A percentile compares a stretch with the other conserved stretches of the same genome.
Evolutionary conservation across 2,888 invertebrate genomes (phyloP).

Genomic region (Pecten maximus): DNA sequence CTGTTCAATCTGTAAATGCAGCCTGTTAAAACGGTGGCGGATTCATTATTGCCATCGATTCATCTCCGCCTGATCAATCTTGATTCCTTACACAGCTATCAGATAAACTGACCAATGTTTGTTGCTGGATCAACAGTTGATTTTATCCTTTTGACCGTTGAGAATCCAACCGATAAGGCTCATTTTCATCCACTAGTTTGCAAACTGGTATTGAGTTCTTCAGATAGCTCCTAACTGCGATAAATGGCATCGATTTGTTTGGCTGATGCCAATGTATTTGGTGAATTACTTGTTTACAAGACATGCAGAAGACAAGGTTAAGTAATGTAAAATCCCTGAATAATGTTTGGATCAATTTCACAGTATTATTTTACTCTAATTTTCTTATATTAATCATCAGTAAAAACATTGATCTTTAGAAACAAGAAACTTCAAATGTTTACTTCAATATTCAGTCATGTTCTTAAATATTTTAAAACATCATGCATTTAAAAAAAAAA

Average conservation of each 20-base stretch:
- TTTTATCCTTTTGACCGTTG: slow-evolving; percentile 4
- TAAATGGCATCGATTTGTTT: slow-evolving; percentile 6
- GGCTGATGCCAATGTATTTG: neutral
- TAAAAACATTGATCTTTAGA: too few relatives aligned
- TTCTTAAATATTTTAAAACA: too few relatives aligned
- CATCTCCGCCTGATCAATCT: neutral
- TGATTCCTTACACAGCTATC: slow-evolving; percentile 10
- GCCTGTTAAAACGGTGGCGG: neutral
- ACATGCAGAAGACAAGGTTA: neutral
- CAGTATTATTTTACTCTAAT: neutral
- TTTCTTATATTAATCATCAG: too few relatives aligned
- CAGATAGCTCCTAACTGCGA: neutral
- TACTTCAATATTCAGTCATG: too few relatives aligned
- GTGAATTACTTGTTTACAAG: neutral
- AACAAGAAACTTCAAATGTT: too few relatives aligned
- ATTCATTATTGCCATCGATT: slow-evolving; percentile 25
- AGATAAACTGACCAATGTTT: slow-evolving; percentile 14
- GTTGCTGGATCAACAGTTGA: slow-evolving; percentile 3
- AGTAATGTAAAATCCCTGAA: neutral
- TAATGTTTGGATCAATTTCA: neutral
- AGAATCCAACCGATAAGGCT: neutral
- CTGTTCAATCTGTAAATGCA: slow-evolving; percentile 18
- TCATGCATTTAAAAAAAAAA: too few relatives aligned
- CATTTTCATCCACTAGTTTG: slow-evolving; percentile 15
- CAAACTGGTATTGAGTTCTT: neutral